phyloP scores from a whole-genome alignment of 1,140 invertebrate species.

The Xylocopa sonorina region DNA sequence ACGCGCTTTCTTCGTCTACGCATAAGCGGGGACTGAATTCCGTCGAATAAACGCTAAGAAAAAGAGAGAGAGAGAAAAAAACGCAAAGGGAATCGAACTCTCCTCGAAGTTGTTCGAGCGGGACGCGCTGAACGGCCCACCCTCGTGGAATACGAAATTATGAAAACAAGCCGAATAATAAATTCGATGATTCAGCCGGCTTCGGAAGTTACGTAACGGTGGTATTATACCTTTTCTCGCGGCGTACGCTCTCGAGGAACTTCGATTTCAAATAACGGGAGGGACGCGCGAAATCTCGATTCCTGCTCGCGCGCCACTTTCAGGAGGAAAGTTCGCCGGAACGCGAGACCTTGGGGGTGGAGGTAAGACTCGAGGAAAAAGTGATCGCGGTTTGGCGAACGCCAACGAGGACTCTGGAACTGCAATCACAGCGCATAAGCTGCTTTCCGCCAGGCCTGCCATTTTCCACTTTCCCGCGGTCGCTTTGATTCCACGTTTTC shows the following conservation, averaged over 20 bases:
- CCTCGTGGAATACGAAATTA: no score
- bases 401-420: background rate
- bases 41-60: no score
- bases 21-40: no score
- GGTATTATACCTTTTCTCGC: slow-evolving; percentile 2
- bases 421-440: background rate
- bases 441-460: background rate
- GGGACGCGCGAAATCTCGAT: background rate
- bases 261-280: background rate
- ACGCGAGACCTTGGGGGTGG: background rate
- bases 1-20: no score
- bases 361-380: background rate
- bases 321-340: background rate
- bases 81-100: no score
- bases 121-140: no score
- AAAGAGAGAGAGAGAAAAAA: no score
- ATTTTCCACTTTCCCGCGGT: background rate
- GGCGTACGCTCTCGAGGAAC: background rate
- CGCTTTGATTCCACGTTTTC: background rate
- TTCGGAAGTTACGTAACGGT: background rate
- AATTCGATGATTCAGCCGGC: background rate
- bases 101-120: no score
- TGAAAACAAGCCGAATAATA: slow-evolving; percentile 23
- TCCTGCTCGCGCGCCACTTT: background rate
- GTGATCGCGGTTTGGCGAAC: background rate